Evolutionary conservation across 2,888 invertebrate species (phyloP).

Genomic region (Tenthredo distinguenda): DNA sequence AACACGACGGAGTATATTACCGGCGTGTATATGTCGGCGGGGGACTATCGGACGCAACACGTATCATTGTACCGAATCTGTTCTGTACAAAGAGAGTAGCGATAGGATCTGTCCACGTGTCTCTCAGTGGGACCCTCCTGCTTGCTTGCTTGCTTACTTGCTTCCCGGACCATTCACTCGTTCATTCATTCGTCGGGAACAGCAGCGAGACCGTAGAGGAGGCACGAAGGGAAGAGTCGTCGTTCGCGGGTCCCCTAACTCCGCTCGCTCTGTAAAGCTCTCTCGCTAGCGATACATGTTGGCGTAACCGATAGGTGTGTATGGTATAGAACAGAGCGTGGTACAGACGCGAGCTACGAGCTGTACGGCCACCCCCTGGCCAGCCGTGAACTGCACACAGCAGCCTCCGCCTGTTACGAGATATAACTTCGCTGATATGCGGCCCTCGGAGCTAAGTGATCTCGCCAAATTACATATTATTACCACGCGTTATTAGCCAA

Average conservation of each 20-base stretch:
- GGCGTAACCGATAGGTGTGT: neutral
- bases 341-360: neutral
- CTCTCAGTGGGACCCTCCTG: slow-evolving; percentile 66
- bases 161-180: slow-evolving; percentile 53
- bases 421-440: slow-evolving; percentile 44
- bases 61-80: slow-evolving; percentile 74
- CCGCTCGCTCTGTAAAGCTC: neutral
- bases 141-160: slow-evolving; percentile 67
- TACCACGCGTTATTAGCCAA: slow-evolving; percentile 70
- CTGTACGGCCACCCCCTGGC: neutral
- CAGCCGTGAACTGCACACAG: neutral
- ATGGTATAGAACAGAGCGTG: neutral
- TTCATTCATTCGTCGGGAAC: slow-evolving; percentile 56
- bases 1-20: slow-evolving; percentile 16
- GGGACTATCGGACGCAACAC: slow-evolving; percentile 59
- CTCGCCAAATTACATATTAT: slow-evolving; percentile 60
- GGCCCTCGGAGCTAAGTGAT: slow-evolving; percentile 56
- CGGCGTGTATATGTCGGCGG: neutral
- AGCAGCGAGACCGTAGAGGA: neutral
- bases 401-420: slow-evolving; percentile 13
- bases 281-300: neutral
- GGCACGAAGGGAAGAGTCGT: neutral
- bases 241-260: neutral
- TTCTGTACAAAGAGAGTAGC: slow-evolving; percentile 32
- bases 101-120: slow-evolving; percentile 46